Base-by-base conservation (phyloP, 1,140 invertebrate genomes). In the Gryllus bimaculatus region DNA sequence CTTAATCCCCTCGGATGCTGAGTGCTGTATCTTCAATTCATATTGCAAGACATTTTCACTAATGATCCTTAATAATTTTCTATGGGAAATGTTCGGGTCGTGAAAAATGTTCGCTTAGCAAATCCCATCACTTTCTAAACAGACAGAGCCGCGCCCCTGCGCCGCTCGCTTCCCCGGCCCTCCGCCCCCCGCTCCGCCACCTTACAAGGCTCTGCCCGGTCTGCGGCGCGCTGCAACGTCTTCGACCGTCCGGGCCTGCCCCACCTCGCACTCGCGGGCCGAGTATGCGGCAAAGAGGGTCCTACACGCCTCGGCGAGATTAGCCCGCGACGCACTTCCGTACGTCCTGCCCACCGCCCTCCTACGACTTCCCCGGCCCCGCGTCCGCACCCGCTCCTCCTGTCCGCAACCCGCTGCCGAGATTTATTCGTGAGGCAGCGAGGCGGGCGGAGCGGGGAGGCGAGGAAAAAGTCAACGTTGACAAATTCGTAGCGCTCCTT, bases 11-110 rank as follows among this genome's bases (percentile, higher is more conserved):
- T 79, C 48, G 4, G 47, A 20, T 77, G 47, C 79, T 66, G 54
- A 66, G 54, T 66, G 54, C 76, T 77, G 48, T 48, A 77, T 77
- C 47, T 77, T 77, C 76, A 77, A 77, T 77, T 76, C 54, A 73
- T 77, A n/a, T 66, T 79, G 73, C 75, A 74, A 76, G 73, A 79
- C 78, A 78, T 78, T 78, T 75, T 73, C 78, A 78, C 78, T 78
- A 78, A 78, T 78, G 78, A 78, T 73, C 78, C 78, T 78, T 78
- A 78, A 78, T 78, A 47, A 78, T 78, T 78, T 78, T 78, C 48
- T 73, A 73, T 78, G 78, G 21, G 66, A 49, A 78, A 39, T 15
- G 15, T 26, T 47, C 74, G 6, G 48, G 21, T 75, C 21, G 47
- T 78, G 21, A 78, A 78, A 78, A 78, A 78, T 78, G 78, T 48